phyloP scores from a whole-genome alignment of 2,888 invertebrate species.

The Cyclophora punctaria region DNA sequence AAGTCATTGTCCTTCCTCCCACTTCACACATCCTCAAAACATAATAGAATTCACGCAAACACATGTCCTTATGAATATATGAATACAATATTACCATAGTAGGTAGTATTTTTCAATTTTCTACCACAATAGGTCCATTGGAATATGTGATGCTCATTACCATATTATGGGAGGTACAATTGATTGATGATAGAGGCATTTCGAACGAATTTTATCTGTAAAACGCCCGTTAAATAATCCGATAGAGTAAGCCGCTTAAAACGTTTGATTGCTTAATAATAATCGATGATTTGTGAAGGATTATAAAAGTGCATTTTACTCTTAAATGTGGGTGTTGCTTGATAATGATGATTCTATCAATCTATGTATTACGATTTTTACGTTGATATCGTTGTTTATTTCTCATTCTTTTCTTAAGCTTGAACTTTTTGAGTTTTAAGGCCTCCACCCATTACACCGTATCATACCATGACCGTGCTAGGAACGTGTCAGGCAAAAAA shows the following conservation, averaged over 20 bases:
- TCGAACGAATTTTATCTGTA: too few species aligned
- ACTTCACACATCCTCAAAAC: constrained; percentile 10
- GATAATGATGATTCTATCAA: not conserved
- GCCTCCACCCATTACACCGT: too few species aligned
- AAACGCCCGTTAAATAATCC: constrained; percentile 9
- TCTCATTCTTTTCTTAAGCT: too few species aligned
- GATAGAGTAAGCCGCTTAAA: constrained; percentile 15
- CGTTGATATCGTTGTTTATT: too few species aligned
- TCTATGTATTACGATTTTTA: constrained; percentile 3
- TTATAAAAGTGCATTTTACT: constrained; percentile 9
- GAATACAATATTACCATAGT: constrained; percentile 46
- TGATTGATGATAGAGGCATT: constrained; percentile 15
- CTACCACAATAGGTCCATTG: constrained; percentile 57
- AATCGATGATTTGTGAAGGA: constrained; percentile 25
- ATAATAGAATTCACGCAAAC: constrained; percentile 30
- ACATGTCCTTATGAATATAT: constrained; percentile 61
- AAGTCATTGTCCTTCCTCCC: constrained; percentile 1
- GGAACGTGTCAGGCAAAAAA: too few species aligned
- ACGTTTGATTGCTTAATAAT: constrained; percentile 19
- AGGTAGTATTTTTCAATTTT: constrained; percentile 67
- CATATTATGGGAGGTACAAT: constrained; percentile 13
- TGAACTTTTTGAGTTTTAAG: too few species aligned
- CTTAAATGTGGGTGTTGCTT: not conserved
- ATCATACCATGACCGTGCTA: too few species aligned
- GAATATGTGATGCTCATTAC: constrained; percentile 19